Evolutionary conservation across 2,113 vertebrate genomes (phyloP), one percentile per base, ranked within the genome.

Genomic region (Passer domesticus): DNA sequence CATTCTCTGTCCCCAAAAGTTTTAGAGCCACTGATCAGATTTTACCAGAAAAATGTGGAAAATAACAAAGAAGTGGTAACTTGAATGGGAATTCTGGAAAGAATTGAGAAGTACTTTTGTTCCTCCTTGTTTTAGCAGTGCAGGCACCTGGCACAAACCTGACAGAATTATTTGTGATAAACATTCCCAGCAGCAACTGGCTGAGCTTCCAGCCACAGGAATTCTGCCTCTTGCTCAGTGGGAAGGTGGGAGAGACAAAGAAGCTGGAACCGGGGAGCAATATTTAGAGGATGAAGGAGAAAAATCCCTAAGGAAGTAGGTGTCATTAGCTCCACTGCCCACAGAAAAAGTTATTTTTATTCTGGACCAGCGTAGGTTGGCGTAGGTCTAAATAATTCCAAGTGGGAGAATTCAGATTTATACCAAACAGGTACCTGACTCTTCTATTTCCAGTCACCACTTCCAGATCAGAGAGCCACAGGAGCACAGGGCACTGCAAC

Each of bases 251-350:
- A 55, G 43, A 80, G 16, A 76, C 10, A 47, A 87, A 84, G 53
- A 90, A 93, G 50, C 22, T 53, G 68, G 67, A 79, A 46, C 33
- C 5, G 7, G 18, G 56, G 20, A 72, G 56, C 13, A 52, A 68
- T 39, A 84, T 15, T 39, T 25, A 77, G 55, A 72, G n/a, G n/a
- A 37, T 18, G 44, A 69, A 85, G 50, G 41, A 92, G 39, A 70
- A 89, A 72, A 91, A 76, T 50, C 55, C 70, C 46, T 15, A 76
- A 55, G 85, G 77, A 89, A 92, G 76, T 78, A 94, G 79, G 76
- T 95, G 86, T 81, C 83, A 95, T 67, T 53, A 89, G 43, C 80
- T 89, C 46, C 47, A 12, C 67, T 76, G 76, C n/a, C 68, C 89
- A 89, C 60, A 78, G 52, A 23, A 92, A 16, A 73, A 33, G 62